These are phyloP conservation scores for Nannoperca obscura DNA, from an alignment of 2,797 vertebrate genomes.

Conservation along the genomic window DNA sequence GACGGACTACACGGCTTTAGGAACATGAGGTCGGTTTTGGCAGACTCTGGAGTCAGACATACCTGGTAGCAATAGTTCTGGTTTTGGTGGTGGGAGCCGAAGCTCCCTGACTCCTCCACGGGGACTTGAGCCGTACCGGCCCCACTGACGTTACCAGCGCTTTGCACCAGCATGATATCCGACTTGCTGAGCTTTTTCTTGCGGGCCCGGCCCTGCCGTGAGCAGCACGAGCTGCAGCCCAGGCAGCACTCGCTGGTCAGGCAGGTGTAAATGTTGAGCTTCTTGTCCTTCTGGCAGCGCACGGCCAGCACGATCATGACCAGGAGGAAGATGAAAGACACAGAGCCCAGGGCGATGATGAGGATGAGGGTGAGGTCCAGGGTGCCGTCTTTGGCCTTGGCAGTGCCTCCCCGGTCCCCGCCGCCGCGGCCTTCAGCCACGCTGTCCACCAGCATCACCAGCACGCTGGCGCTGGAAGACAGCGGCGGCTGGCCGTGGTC, in stretches of 20 bases:
- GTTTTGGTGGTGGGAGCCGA: constrained; percentile 93
- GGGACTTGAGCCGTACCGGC: constrained; percentile 87
- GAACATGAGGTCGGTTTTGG: constrained; percentile 99
- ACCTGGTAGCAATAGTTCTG: constrained; percentile 99
- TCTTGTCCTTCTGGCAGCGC: constrained; percentile 97
- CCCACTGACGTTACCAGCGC: constrained; percentile 87
- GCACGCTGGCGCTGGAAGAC: constrained; percentile 92
- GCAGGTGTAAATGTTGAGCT: constrained; percentile 95
- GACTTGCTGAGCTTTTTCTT: constrained; percentile 99
- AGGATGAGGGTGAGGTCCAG: constrained; percentile 96
- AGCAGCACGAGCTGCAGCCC: constrained; percentile 91
- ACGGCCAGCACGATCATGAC: constrained; percentile 98
- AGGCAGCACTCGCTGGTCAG: constrained; percentile 92
- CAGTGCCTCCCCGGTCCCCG: constrained; percentile 79
- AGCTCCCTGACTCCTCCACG: constrained; percentile 92
- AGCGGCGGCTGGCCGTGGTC: constrained; percentile 97
- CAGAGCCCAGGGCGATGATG: constrained; percentile 95
- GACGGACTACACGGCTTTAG: constrained; percentile 96
- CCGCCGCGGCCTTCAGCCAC: constrained; percentile 83
- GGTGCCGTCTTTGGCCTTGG: constrained; percentile 87
- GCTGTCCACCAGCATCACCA: constrained; percentile 92
- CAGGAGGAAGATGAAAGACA: constrained; percentile 96
- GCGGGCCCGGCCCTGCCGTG: constrained; percentile 90
- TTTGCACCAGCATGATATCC: constrained; percentile 98
- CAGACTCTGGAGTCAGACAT: constrained; percentile 97